Percentiles rank a stretch among this genome's conserved stretches.
Evolutionary conservation across 1,140 invertebrate genomes (phyloP).

Genomic region (Bombus pyrosoma): DNA sequence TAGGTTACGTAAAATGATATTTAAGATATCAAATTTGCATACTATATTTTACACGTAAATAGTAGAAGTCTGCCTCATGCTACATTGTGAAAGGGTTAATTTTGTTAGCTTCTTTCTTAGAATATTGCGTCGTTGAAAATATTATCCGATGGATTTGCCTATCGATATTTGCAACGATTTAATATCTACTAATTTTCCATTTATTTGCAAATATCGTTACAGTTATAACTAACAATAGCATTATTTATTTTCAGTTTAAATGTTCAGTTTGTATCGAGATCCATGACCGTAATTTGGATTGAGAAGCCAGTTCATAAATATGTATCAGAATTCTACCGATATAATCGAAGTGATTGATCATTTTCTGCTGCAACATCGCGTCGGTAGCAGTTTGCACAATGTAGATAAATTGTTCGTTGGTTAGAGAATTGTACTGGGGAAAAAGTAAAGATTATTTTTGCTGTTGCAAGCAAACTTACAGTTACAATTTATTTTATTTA

Average conservation of each 20-base stretch:
- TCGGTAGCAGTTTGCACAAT: not conserved
- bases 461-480: not conserved
- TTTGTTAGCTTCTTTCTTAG: not conserved
- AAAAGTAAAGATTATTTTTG: not conserved
- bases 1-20: not conserved
- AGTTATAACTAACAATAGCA: not conserved
- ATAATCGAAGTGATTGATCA: not conserved
- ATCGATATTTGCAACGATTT: not conserved
- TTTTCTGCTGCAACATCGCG: not conserved
- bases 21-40: not conserved
- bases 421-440: too few species aligned
- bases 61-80: not conserved
- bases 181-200: not conserved
- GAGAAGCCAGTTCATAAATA: not conserved
- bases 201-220: not conserved
- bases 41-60: not conserved
- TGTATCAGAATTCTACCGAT: not conserved
- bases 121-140: not conserved
- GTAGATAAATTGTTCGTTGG: too few species aligned
- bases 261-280: not conserved
- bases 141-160: too few species aligned
- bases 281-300: not conserved
- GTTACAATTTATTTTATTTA: too few species aligned
- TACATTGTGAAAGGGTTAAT: not conserved
- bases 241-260: not conserved